Conservation (phyloP, 2,797 vertebrate genomes). For the Artibeus lituratus region DNA sequence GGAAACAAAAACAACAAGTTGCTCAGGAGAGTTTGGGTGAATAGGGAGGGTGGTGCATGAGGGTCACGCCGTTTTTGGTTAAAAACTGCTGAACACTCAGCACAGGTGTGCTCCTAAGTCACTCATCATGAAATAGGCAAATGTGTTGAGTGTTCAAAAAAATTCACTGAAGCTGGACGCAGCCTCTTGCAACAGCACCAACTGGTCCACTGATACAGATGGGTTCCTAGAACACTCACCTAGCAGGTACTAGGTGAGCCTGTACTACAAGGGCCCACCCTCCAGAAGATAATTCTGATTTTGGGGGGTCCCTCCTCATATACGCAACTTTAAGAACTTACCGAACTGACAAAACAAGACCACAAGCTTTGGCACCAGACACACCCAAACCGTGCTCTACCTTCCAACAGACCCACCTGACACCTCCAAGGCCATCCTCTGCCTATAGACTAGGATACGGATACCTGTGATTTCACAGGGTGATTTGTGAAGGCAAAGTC, state of each 20-base stretch:
- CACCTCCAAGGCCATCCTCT: background rate
- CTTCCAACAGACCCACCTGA: too few relatives aligned
- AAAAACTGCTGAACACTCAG: background rate
- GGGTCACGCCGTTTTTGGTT: background rate
- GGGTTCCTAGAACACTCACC: background rate
- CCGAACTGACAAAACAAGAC: background rate
- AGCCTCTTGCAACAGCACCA: background rate
- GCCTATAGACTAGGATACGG: background rate
- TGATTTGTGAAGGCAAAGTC: background rate
- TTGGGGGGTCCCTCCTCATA: background rate
- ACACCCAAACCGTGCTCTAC: background rate
- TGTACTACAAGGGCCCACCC: background rate
- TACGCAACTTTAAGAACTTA: background rate
- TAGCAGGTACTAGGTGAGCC: background rate
- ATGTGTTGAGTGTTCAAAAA: background rate
- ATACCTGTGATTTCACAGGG: background rate
- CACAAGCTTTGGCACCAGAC: background rate
- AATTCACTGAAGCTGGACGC: background rate
- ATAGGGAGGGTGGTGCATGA: background rate
- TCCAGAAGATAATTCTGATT: background rate
- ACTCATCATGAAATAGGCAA: background rate
- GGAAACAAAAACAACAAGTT: background rate
- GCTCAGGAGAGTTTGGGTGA: background rate
- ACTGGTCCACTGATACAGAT: background rate
- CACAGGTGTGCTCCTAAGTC: background rate